A percentile compares a stretch with the other conserved stretches of the same genome.
Evolutionary conservation across 1,140 invertebrate genomes (phyloP).

Genomic region (Mesaphorura yosii): DNA sequence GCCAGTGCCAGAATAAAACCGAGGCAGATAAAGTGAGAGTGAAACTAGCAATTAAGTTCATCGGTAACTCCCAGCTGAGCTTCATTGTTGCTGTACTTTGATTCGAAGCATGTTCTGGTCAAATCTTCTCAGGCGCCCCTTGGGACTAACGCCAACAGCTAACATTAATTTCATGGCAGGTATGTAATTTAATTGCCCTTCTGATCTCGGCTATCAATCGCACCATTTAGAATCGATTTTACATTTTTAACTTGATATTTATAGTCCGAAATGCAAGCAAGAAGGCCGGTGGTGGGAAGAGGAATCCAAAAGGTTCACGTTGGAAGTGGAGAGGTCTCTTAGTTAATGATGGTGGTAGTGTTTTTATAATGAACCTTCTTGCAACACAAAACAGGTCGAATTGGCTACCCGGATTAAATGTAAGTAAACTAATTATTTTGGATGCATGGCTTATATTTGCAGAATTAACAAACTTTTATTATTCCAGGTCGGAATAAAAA

Average conservation of each 20-base stretch:
- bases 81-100: background rate
- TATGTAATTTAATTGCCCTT: background rate
- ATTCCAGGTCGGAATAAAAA: conserved; percentile 3
- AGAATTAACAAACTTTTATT: background rate
- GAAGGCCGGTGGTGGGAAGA: conserved; percentile 16
- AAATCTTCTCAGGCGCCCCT: background rate
- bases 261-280: conserved; percentile 21
- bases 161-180: background rate
- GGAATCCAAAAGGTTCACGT: conserved; percentile 11
- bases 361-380: conserved; percentile 8
- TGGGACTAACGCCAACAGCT: background rate
- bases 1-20: no score
- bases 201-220: background rate
- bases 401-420: conserved; percentile 24
- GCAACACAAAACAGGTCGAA: conserved; percentile 13
- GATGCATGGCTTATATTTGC: background rate
- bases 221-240: background rate
- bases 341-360: conserved; percentile 5
- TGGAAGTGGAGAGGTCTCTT: conserved; percentile 5
- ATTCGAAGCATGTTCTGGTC: background rate
- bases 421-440: conserved; percentile 4
- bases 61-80: no score
- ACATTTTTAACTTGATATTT: background rate
- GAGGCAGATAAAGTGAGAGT: no score
- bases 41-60: no score